Evolutionary conservation across 2,113 vertebrate genomes (phyloP).

Genomic region (Salvator merianae): DNA sequence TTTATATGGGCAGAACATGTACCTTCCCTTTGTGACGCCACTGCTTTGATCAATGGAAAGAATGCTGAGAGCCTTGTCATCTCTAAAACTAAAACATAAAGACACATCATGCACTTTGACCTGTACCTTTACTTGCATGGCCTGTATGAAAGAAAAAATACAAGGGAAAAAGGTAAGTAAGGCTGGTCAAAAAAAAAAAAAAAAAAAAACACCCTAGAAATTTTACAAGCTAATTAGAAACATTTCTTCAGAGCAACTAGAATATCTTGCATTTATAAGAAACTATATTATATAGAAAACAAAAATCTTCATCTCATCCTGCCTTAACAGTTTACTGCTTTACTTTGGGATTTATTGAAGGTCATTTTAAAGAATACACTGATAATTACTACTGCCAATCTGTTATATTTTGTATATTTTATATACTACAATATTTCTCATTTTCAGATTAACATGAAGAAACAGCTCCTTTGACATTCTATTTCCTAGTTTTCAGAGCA

Average conservation of each 20-base stretch:
- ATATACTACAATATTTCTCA: neutral
- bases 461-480: slow-evolving; percentile 14
- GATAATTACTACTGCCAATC: neutral
- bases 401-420: neutral
- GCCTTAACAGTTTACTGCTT: slow-evolving; percentile 4
- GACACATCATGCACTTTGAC: slow-evolving; percentile 85
- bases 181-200: slow-evolving; percentile 67
- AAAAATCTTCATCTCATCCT: slow-evolving; percentile 10
- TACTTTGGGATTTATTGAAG: slow-evolving; percentile 16
- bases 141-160: slow-evolving; percentile 85
- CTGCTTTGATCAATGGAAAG: slow-evolving; percentile 72
- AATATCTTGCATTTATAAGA: neutral
- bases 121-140: slow-evolving; percentile 90
- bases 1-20: slow-evolving; percentile 14
- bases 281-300: neutral
- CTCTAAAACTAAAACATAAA: slow-evolving; percentile 77
- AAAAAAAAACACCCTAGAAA: too few relatives aligned
- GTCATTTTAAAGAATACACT: neutral
- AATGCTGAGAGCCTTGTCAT: slow-evolving; percentile 69
- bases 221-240: slow-evolving; percentile 57
- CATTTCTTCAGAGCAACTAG: slow-evolving; percentile 35
- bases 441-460: neutral
- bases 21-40: slow-evolving; percentile 73
- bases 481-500: slow-evolving; percentile 3
- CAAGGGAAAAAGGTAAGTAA: slow-evolving; percentile 74